A percentile compares a stretch with the other conserved stretches of the same genome.
phyloP scores from a whole-genome alignment of 1,140 invertebrate species.

The Pteromalus puparum region DNA sequence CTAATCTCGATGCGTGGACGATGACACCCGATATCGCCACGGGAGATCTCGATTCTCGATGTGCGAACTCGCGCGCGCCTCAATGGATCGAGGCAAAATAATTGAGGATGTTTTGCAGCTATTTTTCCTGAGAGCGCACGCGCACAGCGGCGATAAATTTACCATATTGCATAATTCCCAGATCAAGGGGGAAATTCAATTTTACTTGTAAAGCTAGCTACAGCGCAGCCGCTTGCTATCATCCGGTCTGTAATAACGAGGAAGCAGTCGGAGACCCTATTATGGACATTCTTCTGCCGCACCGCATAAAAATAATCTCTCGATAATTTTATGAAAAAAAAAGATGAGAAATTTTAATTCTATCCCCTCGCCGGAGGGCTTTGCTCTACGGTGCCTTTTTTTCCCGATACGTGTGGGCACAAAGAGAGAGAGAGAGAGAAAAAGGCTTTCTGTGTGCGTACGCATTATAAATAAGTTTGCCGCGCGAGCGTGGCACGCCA shows the following conservation, averaged over 20 bases:
- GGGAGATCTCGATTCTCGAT: slow-evolving; percentile 1
- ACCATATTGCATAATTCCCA: slow-evolving; percentile 26
- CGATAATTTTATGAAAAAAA: slow-evolving; percentile 24
- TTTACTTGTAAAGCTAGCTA: slow-evolving; percentile 35
- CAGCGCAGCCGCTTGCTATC: not conserved
- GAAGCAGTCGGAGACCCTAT: slow-evolving; percentile 27
- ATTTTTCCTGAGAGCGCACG: not conserved
- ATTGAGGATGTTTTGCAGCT: slow-evolving; percentile 16
- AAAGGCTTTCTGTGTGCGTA: not conserved
- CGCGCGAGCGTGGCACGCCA: not conserved
- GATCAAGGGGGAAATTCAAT: slow-evolving; percentile 27
- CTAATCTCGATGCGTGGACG: no score
- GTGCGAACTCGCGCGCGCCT: not conserved
- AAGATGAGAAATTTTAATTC: not conserved
- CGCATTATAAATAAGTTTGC: slow-evolving; percentile 1
- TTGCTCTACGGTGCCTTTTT: not conserved
- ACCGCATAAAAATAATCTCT: not conserved
- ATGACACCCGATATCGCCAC: not conserved
- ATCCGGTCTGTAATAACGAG: slow-evolving; percentile 36
- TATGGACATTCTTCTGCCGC: not conserved
- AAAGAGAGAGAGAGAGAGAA: not conserved
- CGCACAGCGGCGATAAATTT: not conserved
- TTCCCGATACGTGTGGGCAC: not conserved
- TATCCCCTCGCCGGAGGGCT: not conserved
- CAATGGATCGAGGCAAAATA: slow-evolving; percentile 35